Conservation (phyloP, 2,797 vertebrate species). For the Scyliorhinus canicula region DNA sequence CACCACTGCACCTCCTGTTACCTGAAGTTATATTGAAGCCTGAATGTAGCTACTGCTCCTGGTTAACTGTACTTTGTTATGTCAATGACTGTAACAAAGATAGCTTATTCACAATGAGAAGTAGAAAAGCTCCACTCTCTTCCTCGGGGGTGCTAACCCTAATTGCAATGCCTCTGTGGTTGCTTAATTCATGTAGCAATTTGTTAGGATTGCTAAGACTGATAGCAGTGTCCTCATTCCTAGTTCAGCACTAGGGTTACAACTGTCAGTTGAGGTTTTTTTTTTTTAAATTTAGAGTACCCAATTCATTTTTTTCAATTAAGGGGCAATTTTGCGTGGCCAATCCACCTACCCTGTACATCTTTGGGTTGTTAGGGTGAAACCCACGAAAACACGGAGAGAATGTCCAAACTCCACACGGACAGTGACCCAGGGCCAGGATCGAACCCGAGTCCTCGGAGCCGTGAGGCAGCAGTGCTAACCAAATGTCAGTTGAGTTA, state of each 20-base stretch:
- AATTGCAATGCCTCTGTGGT: neutral
- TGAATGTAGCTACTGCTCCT: neutral
- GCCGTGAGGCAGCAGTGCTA: too few species aligned
- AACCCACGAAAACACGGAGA: too few species aligned
- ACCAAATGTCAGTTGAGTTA: neutral
- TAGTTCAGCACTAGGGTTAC: neutral
- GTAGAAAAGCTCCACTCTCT: neutral
- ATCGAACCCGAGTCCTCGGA: too few species aligned
- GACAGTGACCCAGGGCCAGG: too few species aligned
- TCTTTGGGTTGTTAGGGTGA: too few species aligned
- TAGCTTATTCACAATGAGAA: neutral
- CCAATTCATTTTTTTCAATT: too few species aligned
- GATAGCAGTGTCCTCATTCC: neutral
- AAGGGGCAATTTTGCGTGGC: too few species aligned
- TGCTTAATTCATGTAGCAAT: neutral
- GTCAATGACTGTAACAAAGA: neutral
- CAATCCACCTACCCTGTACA: too few species aligned
- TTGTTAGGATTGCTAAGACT: neutral
- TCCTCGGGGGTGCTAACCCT: neutral
- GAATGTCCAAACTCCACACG: too few species aligned
- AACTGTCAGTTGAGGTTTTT: neutral
- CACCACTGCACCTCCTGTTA: neutral
- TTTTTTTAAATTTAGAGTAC: too few species aligned
- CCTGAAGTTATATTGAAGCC: neutral
- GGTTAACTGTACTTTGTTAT: neutral